phyloP scores from a whole-genome alignment of 2,888 invertebrate genomes.

The Falcaria lacertinaria region DNA sequence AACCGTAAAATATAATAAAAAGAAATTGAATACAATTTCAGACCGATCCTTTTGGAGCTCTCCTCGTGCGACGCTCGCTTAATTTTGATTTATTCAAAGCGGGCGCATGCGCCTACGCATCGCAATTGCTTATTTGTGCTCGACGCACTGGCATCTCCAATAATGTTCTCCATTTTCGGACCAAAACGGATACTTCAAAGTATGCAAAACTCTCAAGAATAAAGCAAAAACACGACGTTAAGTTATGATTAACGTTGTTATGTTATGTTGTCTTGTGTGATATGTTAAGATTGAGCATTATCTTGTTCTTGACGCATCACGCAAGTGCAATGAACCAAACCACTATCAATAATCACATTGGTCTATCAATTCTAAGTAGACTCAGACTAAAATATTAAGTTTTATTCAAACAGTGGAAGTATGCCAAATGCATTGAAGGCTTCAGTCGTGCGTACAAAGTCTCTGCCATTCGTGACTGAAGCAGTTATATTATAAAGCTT shows the following conservation, averaged over 20 bases:
- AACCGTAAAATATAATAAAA: too few relatives aligned
- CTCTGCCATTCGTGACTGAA: not conserved
- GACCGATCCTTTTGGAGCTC: not conserved
- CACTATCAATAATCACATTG: too few relatives aligned
- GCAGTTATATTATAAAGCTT: not conserved
- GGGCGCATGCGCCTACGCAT: slow-evolving; percentile 46
- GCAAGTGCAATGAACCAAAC: too few relatives aligned
- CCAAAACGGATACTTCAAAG: not conserved
- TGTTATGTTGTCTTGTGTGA: too few relatives aligned
- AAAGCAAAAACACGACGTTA: too few relatives aligned
- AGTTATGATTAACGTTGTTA: too few relatives aligned
- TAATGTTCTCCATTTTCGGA: slow-evolving; percentile 1
- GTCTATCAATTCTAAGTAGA: not conserved
- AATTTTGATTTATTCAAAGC: slow-evolving; percentile 61
- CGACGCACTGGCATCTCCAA: slow-evolving; percentile 8
- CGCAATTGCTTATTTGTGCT: slow-evolving; percentile 30
- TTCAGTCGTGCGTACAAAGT: not conserved
- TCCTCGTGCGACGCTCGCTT: slow-evolving; percentile 20
- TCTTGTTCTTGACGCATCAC: too few relatives aligned
- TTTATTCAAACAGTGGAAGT: not conserved
- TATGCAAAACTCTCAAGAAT: not conserved
- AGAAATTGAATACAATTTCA: not conserved
- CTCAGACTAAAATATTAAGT: not conserved
- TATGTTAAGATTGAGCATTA: too few relatives aligned
- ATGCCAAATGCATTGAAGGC: not conserved